Base-by-base conservation (phyloP, 30 jellyfish, hydroid and myxozoan species). In the Aurelia sp. region DNA sequence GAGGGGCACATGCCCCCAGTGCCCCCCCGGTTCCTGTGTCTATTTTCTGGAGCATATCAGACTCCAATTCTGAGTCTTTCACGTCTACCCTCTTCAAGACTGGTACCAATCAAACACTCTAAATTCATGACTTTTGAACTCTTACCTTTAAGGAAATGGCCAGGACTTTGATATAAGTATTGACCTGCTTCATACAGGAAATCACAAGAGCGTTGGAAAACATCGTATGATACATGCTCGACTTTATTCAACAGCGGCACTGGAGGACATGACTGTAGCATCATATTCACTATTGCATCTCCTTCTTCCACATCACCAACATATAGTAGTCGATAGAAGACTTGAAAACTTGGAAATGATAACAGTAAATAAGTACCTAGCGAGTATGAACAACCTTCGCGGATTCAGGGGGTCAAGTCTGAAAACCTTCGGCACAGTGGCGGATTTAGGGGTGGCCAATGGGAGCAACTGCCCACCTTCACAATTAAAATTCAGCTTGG, bases 281-380 rank as follows among this genome's bases (percentile, higher is more conserved):
- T 63, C 76, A 68, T 61, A 57, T 73, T 77, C 24, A 72, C 61
- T 10, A 62, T 48, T 13, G 63, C 63, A 21, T 47, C 61, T 40
- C 97, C 97, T n/a, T 80, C 84, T 7, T 63, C 87, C 22, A 67
- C 8, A 5, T 80, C 81, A n/a, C 97, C 97, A 50, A 60, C 80
- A 62, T 80, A 89, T 31, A 89, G 66, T 3, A 89, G 41, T 50
- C 97, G 84, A 27, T 65, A 80, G 74, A 89, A 78, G 4, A 78
- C 90, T 31, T 80, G 97, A 52, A 72, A 70, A 27, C 97, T 89
- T 58, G 40, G 33, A 71, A 24, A 59, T 22, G 21, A 52, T 21
- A 38, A 31, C 5, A 16, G 21, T 60, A 30, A 53, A 50, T 4
- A 40, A 5, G 50, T 67, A 24, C 6, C 3, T 0, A 71, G 47